Evolutionary conservation across 2,888 invertebrate genomes (phyloP).

Genomic region (Acronicta alni): DNA sequence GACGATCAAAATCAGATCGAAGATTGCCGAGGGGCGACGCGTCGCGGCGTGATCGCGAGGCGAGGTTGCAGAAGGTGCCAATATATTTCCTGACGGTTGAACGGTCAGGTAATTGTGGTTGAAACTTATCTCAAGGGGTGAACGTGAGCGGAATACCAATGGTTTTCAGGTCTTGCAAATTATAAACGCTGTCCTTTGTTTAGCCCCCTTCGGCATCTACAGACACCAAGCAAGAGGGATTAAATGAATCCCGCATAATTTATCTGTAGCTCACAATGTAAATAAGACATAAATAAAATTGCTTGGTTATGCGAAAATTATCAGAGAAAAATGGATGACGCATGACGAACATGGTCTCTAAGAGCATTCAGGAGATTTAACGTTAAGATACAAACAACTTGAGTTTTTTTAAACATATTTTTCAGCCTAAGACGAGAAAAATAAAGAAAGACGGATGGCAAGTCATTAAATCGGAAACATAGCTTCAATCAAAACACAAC

Average conservation of each 20-base stretch:
- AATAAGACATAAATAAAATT: neutral
- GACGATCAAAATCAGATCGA: slow-evolving; percentile 73
- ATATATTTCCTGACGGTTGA: slow-evolving; percentile 87
- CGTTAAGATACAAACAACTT: no score
- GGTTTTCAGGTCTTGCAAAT: slow-evolving; percentile 79
- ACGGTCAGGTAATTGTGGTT: slow-evolving; percentile 88
- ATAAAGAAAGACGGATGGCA: neutral
- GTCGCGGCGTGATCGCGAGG: slow-evolving; percentile 59
- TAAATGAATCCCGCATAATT: slow-evolving; percentile 38
- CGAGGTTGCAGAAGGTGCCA: slow-evolving; percentile 83
- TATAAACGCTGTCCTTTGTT: slow-evolving; percentile 75
- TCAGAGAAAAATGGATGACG: no score
- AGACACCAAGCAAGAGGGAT: slow-evolving; percentile 28
- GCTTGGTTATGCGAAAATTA: no score
- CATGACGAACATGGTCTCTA: no score
- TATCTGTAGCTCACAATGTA: slow-evolving; percentile 9
- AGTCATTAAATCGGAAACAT: slow-evolving; percentile 9
- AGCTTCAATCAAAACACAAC: slow-evolving; percentile 36
- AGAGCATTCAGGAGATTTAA: no score
- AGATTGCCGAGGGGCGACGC: slow-evolving; percentile 70
- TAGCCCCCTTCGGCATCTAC: slow-evolving; percentile 43
- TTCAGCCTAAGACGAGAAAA: neutral
- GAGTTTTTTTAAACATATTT: no score
- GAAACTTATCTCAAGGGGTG: slow-evolving; percentile 86
- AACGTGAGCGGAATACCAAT: slow-evolving; percentile 83